Evolutionary conservation across 2,113 vertebrate genomes (phyloP).

Genomic region (Pleuronectes platessa): DNA sequence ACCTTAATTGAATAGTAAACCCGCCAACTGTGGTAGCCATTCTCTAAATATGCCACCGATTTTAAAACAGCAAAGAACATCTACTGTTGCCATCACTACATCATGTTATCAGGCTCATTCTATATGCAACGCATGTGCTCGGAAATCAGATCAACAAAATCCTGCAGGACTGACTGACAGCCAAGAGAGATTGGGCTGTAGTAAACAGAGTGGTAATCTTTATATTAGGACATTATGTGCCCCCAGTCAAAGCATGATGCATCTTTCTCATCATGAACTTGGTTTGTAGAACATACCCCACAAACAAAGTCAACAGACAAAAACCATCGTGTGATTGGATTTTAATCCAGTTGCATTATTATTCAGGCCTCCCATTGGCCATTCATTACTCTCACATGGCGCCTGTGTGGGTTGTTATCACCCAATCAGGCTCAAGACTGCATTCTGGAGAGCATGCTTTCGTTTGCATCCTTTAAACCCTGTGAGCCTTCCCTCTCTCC

Average conservation of each 20-base stretch:
- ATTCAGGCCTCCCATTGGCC: constrained; percentile 81
- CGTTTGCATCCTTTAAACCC: constrained; percentile 82
- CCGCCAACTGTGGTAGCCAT: constrained; percentile 48
- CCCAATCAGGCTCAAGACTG: constrained; percentile 77
- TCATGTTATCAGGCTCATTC: constrained; percentile 47
- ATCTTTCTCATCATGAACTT: constrained; percentile 72
- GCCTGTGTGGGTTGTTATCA: constrained; percentile 79
- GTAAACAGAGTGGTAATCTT: constrained; percentile 78
- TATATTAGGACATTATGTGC: constrained; percentile 74
- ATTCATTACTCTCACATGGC: constrained; percentile 81
- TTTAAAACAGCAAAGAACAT: constrained; percentile 44
- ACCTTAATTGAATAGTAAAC: constrained; percentile 72
- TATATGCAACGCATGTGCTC: constrained; percentile 55
- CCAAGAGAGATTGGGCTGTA: constrained; percentile 59
- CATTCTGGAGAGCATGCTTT: constrained; percentile 80
- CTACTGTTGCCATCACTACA: constrained; percentile 46
- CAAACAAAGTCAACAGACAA: constrained; percentile 82
- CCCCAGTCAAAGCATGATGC: constrained; percentile 68
- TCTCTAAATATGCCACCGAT: constrained; percentile 45
- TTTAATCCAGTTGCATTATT: constrained; percentile 82
- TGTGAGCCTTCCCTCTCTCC: constrained; percentile 77
- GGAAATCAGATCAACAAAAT: constrained; percentile 67
- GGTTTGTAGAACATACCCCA: constrained; percentile 79
- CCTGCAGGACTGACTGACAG: constrained; percentile 60
- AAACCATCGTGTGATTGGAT: constrained; percentile 79